Base-by-base conservation (phyloP, 2,113 vertebrate species). In the Calonectris borealis region DNA sequence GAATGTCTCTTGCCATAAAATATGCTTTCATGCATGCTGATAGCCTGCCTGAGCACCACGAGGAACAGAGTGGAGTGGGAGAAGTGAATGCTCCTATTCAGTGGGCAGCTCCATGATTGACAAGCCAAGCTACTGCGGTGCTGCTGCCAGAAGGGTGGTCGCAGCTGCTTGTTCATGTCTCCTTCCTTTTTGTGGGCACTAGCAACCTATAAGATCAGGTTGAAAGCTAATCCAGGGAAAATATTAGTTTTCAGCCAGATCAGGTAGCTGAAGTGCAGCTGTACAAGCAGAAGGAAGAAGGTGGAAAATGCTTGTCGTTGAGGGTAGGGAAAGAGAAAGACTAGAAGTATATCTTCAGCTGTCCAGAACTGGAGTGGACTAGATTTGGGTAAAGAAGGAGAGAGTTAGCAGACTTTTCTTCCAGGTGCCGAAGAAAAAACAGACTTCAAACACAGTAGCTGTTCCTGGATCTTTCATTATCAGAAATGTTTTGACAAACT, bases 161-260 rank as follows among this genome's bases (percentile, higher is more conserved):
- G 0, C 48, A 82, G 55, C 38, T 1, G 0, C 65, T 60, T 55
- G 11, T 62, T 91, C 15, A 2, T 5, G 2, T 54, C n/a, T 71
- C 29, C 2, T 87, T 68, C 52, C 13, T 55, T 85, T 46, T 76
- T 2, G 3, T 64, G 32, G 55, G 11, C 27, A 12, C n/a, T 69
- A 42, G 57, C 42, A 90, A 40, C 20, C 20, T n/a, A 0, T 26
- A n/a, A 78, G 25, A 66, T 75, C 15, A 79, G 19, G 19, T 3
- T 82, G 75, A 55, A 76, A 90, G 52, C 19, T 91, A 66, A 65
- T 57, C 32, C 26, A n/a, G 9, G 60, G 82, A 76, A 90, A 79
- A 60, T 42, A 27, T 0, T 83, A 3, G 6, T 51, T 94, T 87
- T 90, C 25, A 54, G 13, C 26, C 25, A 62, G 46, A n/a, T 71